Percentiles rank a stretch among this genome's conserved stretches.
Evolutionary conservation across 2,888 invertebrate genomes (phyloP).

Genomic region (Cephalotes varians): DNA sequence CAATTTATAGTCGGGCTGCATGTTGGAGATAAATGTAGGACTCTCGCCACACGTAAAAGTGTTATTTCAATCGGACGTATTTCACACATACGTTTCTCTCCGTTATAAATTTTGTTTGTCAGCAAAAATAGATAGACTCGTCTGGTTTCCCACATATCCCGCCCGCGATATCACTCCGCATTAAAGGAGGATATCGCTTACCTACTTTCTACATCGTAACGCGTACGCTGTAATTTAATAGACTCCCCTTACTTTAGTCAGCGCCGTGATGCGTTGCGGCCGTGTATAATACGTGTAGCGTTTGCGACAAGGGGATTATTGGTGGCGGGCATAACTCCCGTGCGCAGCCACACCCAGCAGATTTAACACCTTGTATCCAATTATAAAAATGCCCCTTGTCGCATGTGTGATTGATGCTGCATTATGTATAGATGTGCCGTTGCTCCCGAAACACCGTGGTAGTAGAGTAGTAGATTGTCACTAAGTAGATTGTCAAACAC

Average conservation of each 20-base stretch:
- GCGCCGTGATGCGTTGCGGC: conserved; percentile 71
- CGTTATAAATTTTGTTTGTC: conserved; percentile 19
- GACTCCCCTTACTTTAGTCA: conserved; percentile 69
- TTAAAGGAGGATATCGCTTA: conserved; percentile 68
- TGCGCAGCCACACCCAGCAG: conserved; percentile 75
- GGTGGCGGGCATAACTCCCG: conserved; percentile 74
- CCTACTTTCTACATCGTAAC: conserved; percentile 68
- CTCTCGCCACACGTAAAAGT: not conserved
- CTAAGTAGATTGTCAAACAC: not conserved
- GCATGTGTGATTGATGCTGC: conserved; percentile 66
- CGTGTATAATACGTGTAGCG: conserved; percentile 59
- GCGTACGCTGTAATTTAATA: conserved; percentile 71
- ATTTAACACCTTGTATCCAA: conserved; percentile 79
- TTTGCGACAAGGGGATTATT: conserved; percentile 75
- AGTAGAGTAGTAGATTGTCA: not conserved
- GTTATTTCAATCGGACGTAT: not conserved
- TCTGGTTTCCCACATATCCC: not conserved
- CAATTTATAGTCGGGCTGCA: not conserved
- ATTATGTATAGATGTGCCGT: conserved; percentile 64
- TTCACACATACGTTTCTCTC: not conserved
- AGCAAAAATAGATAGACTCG: conserved; percentile 17
- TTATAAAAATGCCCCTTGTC: conserved; percentile 74
- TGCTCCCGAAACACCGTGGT: conserved; percentile 53
- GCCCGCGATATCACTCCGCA: conserved; percentile 22
- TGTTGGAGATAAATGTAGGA: not conserved